A percentile compares a stretch with the other conserved stretches of the same genome.
These are phyloP conservation scores for Chitala chitala DNA, from an alignment of 2,113 vertebrate species.

Conservation along the genomic window DNA sequence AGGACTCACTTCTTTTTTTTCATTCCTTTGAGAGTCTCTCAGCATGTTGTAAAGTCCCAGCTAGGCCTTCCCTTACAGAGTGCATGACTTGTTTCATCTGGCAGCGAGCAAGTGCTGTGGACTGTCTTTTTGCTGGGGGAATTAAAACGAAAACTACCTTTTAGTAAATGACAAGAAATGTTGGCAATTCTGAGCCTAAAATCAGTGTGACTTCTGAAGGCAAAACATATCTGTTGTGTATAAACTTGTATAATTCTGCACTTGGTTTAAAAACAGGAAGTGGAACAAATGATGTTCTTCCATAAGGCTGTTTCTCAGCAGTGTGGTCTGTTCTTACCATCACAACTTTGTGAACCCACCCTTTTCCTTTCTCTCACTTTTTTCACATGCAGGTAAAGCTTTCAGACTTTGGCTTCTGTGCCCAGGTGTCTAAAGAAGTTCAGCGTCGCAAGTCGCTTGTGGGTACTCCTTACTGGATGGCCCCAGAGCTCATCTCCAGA, in stretches of 20 bases:
- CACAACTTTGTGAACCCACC: background rate
- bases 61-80: too few relatives aligned
- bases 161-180: too few relatives aligned
- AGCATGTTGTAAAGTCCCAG: too few relatives aligned
- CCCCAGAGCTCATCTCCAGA: slow-evolving; percentile 84
- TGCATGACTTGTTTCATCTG: too few relatives aligned
- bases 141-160: too few relatives aligned
- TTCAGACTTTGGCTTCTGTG: slow-evolving; percentile 91
- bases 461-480: slow-evolving; percentile 91
- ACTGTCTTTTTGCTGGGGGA: too few relatives aligned
- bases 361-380: background rate
- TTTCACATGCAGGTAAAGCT: slow-evolving; percentile 80
- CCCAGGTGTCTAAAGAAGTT: slow-evolving; percentile 86
- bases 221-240: too few relatives aligned
- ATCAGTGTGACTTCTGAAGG: too few relatives aligned
- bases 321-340: background rate
- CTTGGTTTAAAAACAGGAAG: background rate
- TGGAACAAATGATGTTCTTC: background rate
- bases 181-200: too few relatives aligned
- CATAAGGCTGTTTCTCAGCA: background rate
- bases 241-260: too few relatives aligned
- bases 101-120: too few relatives aligned
- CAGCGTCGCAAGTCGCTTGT: slow-evolving; percentile 81
- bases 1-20: background rate
- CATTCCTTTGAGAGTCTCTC: background rate